Conservation (phyloP, 2,888 invertebrate genomes). For the Nysson spinosus region DNA sequence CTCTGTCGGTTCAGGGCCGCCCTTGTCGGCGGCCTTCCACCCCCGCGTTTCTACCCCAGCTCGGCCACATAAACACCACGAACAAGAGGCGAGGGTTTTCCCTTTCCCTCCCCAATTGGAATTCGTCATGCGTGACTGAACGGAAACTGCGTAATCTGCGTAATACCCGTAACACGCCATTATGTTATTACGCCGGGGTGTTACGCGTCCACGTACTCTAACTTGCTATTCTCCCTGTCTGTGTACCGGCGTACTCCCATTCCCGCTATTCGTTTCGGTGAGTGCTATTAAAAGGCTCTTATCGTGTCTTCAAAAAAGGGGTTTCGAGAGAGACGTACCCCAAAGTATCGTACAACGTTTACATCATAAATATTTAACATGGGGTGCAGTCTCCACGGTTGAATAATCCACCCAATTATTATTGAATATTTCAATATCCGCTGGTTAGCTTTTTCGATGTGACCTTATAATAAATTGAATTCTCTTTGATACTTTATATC, state of each 20-base stretch:
- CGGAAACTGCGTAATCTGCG: conserved; percentile 69
- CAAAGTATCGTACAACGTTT: background rate
- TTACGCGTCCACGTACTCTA: conserved; percentile 40
- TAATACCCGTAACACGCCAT: conserved; percentile 69
- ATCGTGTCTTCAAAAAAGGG: conserved; percentile 44
- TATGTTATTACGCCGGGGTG: conserved; percentile 68
- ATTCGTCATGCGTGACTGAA: conserved; percentile 68
- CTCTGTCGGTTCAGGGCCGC: conserved; percentile 20
- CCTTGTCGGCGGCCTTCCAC: conserved; percentile 34
- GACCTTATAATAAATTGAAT: no score
- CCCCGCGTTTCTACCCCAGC: conserved; percentile 12
- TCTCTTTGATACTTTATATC: no score
- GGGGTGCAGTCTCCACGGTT: background rate
- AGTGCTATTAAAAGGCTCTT: conserved; percentile 55
- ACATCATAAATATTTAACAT: background rate
- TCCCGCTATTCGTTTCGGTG: conserved; percentile 11
- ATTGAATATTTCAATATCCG: background rate
- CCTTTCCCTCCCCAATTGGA: conserved; percentile 45
- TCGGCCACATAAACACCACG: conserved; percentile 38
- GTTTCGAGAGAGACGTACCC: conserved; percentile 9
- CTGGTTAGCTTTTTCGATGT: no score
- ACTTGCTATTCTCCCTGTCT: background rate
- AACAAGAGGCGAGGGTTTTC: conserved; percentile 26
- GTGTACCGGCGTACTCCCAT: background rate
- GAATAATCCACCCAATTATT: no score